Percentiles rank a stretch among this genome's conserved stretches.
Conservation (phyloP, 2,797 vertebrate genomes). For the Decapterus maruadsi region DNA sequence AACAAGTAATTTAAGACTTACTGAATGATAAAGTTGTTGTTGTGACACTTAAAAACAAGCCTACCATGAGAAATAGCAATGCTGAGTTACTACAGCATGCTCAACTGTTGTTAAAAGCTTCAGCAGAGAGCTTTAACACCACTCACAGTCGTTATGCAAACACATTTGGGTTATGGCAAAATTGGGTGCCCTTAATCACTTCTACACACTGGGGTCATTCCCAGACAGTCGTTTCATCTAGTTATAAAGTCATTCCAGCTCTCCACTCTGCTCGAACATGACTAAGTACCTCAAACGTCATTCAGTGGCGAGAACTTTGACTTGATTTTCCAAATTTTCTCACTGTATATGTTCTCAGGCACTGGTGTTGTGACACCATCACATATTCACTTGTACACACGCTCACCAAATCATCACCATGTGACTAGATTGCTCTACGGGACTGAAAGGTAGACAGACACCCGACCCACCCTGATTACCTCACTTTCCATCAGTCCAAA, state of each 20-base stretch:
- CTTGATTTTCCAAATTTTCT: conserved; percentile 76
- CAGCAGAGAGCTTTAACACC: conserved; percentile 57
- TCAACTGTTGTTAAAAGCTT: conserved; percentile 65
- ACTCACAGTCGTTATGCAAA: conserved; percentile 70
- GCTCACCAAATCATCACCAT: conserved; percentile 51
- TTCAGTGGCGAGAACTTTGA: conserved; percentile 61
- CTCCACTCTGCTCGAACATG: conserved; percentile 58
- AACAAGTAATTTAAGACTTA: conserved; percentile 35
- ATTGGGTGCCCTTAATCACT: conserved; percentile 76
- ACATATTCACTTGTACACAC: conserved; percentile 10
- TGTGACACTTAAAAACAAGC: conserved; percentile 19
- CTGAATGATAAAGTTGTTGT: conserved; percentile 21
- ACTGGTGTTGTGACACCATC: conserved; percentile 49
- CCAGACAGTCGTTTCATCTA: conserved; percentile 79
- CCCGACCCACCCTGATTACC: conserved; percentile 24
- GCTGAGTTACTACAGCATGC: conserved; percentile 17
- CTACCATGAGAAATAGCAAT: conserved; percentile 35
- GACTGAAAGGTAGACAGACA: conserved; percentile 52
- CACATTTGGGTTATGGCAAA: conserved; percentile 75
- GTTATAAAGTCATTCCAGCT: conserved; percentile 70
- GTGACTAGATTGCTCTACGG: conserved; percentile 37
- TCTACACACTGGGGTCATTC: conserved; percentile 79
- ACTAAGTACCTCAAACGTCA: conserved; percentile 71
- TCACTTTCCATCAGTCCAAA: conserved; percentile 47
- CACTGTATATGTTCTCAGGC: conserved; percentile 74